Evolutionary conservation across 2,888 invertebrate species (phyloP), one percentile per base, ranked within the genome.

Genomic region (Sussaba pulchella): DNA sequence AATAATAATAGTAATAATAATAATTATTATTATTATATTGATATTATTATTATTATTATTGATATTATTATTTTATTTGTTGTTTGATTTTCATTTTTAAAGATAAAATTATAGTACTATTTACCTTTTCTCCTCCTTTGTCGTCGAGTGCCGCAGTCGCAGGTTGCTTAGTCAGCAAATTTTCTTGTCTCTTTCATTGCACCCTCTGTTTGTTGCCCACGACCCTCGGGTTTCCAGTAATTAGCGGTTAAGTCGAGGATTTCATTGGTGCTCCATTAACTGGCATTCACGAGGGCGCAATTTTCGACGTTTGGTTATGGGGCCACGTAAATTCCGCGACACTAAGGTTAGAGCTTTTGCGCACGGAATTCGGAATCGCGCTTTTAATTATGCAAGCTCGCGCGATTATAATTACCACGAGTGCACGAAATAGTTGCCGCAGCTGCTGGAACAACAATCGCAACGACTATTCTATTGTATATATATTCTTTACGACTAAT

Each of bases 331-430:
- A 39, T 50, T 21, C 39, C 57, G 36, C 24, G 31, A 69, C 8
- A 36, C 64, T 14, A 24, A 21, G 70, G 54, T 59, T 26, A 10
- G 17, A 14, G 36, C 9, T 17, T 45, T 5, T 12, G 52, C 54
- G 9, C 41, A 61, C 52, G 66, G 69, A 43, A 26, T 69, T 24
- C 74, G 61, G 79, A 86, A 84, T 82, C n/a, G n/a, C n/a, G 78
- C 73, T 84, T 85, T 87, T 84, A 85, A 85, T 88, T 87, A 87
- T 86, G 88, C 81, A 86, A 86, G 87, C 87, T 82, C 70, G 80
- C 54, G 69, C 83, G 83, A 84, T 85, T 82, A 80, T 81, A 78
- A 80, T 77, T 80, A 67, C 54, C 45, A 43, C 17, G 50, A 66
- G 63, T 80, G 78, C 73, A 63, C 19, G 57, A 21, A 70, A 70